Evolutionary conservation across 2,888 invertebrate species (phyloP).

Genomic region (Eudemis profundana): DNA sequence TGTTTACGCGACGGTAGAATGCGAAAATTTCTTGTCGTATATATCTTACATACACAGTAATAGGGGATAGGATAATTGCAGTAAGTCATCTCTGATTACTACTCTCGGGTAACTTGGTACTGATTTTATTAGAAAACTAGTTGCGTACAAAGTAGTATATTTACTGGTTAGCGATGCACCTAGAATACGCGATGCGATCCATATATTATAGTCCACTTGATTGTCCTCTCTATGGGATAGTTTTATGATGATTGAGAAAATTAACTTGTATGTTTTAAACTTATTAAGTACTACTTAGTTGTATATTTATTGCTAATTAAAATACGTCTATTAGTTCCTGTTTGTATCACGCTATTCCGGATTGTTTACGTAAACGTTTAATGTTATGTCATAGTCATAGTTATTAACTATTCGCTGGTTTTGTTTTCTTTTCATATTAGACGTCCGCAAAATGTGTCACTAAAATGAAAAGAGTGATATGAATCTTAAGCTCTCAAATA

Average conservation of each 20-base stretch:
- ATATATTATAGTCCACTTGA: constrained; percentile 3
- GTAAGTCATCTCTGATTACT: constrained; percentile 40
- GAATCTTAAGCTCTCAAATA: no score
- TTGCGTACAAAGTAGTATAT: constrained; percentile 22
- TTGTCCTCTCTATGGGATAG: background rate
- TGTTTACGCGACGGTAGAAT: constrained; percentile 55
- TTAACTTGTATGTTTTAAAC: constrained; percentile 12
- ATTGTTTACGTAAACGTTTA: no score
- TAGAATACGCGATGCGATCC: constrained; percentile 3
- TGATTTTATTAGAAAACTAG: constrained; percentile 38
- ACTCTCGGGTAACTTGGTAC: background rate
- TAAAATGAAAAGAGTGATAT: no score
- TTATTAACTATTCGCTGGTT: no score
- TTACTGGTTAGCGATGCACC: constrained; percentile 5
- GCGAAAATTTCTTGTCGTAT: constrained; percentile 33
- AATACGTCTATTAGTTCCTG: background rate
- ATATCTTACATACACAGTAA: constrained; percentile 34
- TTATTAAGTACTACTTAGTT: constrained; percentile 10
- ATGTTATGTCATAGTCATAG: no score
- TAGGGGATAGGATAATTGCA: constrained; percentile 39
- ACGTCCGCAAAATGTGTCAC: no score
- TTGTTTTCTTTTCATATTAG: no score
- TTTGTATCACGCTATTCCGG: background rate
- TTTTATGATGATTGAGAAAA: constrained; percentile 29
- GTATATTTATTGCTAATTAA: constrained; percentile 28